Percentiles rank a stretch among this genome's conserved stretches.
Evolutionary conservation across 2,888 invertebrate genomes (phyloP).

Genomic region (Galeruca laticollis): DNA sequence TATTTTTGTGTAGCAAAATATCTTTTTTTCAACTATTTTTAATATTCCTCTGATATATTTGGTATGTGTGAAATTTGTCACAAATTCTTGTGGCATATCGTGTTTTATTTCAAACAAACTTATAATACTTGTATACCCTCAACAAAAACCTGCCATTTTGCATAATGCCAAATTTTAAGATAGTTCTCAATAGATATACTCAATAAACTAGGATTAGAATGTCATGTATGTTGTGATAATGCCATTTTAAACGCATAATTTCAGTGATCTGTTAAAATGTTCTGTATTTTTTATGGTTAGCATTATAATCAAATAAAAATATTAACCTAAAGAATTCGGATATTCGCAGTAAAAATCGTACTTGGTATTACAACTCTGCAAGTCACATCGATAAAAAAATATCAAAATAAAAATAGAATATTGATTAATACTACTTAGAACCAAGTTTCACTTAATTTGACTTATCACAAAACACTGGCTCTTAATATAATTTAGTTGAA

Average conservation of each 20-base stretch:
- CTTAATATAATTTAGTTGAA: too few species aligned
- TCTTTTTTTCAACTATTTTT: neutral
- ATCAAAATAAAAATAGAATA: too few species aligned
- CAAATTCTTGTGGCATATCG: neutral
- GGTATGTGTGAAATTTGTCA: neutral
- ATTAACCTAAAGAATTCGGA: neutral
- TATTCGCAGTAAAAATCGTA: neutral
- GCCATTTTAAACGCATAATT: constrained; percentile 28
- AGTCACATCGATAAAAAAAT: too few species aligned
- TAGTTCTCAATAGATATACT: constrained; percentile 25
- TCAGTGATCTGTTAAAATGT: constrained; percentile 20
- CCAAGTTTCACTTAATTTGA: too few species aligned
- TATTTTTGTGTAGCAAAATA: neutral
- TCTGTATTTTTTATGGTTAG: too few species aligned
- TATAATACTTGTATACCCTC: neutral
- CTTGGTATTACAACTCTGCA: too few species aligned
- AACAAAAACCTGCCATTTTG: constrained; percentile 26
- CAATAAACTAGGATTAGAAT: constrained; percentile 23
- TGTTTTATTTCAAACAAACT: neutral
- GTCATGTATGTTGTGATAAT: constrained; percentile 20
- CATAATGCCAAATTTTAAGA: constrained; percentile 26
- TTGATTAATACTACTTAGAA: too few species aligned
- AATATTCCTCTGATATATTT: neutral
- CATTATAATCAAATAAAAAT: neutral
- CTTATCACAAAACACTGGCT: too few species aligned